Conservation (phyloP, 2,797 vertebrate genomes). For the Brachyrhaphis roseni region DNA sequence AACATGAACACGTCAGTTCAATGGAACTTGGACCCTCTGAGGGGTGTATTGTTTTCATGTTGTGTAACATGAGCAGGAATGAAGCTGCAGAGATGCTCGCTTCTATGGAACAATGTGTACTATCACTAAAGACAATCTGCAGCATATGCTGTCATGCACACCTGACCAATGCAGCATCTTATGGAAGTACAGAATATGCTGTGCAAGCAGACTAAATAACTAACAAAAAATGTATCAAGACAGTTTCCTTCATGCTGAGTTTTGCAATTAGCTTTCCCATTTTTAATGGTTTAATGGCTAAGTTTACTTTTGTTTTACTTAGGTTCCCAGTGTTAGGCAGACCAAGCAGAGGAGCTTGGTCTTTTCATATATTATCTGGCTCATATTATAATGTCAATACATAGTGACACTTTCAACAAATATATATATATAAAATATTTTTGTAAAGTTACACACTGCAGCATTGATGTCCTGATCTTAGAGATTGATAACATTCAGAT, state of each 20-base stretch:
- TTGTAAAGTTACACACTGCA: too few species aligned
- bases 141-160: background rate
- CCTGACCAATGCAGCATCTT: background rate
- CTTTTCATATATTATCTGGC: too few species aligned
- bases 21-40: constrained; percentile 8
- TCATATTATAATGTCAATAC: too few species aligned
- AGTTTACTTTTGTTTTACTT: constrained; percentile 13
- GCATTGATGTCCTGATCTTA: too few species aligned
- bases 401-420: too few species aligned
- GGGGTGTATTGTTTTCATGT: background rate
- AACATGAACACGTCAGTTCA: background rate
- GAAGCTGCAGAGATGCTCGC: background rate
- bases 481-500: too few species aligned
- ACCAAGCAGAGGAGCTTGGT: too few species aligned
- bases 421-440: too few species aligned
- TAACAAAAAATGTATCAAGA: constrained; percentile 9
- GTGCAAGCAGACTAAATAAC: background rate
- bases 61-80: constrained; percentile 7
- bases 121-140: background rate
- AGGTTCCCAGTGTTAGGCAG: background rate
- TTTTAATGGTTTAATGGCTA: background rate
- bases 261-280: constrained; percentile 32
- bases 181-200: background rate
- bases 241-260: background rate
- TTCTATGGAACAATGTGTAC: constrained; percentile 20